These are phyloP conservation scores for Diorhabda elongata DNA, from an alignment of 1,140 invertebrate species.

Conservation along the genomic window DNA sequence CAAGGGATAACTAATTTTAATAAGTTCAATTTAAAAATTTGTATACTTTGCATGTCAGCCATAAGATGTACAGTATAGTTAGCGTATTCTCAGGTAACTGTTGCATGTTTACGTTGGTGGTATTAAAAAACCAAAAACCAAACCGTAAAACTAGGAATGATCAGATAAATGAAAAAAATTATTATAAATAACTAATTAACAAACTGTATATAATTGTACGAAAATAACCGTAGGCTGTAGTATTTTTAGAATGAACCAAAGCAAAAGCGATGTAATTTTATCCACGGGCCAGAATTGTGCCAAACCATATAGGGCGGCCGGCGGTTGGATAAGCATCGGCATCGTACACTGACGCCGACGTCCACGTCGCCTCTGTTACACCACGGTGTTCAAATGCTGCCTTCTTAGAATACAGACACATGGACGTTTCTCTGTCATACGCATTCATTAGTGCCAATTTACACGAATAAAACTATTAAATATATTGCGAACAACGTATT, in stretches of 20 bases:
- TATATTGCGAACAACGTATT: neutral
- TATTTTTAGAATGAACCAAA: constrained; percentile 47
- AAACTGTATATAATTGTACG: constrained; percentile 44
- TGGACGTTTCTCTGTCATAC: neutral
- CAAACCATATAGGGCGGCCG: constrained; percentile 48
- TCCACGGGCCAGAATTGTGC: constrained; percentile 45
- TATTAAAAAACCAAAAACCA: neutral
- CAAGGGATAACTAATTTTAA: too few species aligned
- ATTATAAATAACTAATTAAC: constrained; percentile 34
- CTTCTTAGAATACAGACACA: neutral
- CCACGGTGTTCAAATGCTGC: too few species aligned
- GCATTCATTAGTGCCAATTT: neutral
- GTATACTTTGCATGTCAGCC: too few species aligned
- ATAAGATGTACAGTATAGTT: too few species aligned
- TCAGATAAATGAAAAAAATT: constrained; percentile 23
- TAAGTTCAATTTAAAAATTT: too few species aligned
- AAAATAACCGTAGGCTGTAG: constrained; percentile 43
- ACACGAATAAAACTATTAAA: too few species aligned
- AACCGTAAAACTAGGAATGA: neutral
- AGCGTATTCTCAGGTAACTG: too few species aligned
- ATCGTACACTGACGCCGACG: constrained; percentile 24
- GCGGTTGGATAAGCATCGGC: constrained; percentile 32
- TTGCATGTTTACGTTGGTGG: too few species aligned
- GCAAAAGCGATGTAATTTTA: constrained; percentile 49
- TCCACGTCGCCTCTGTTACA: neutral